These are phyloP conservation scores for Mus spicilegus DNA, from an alignment of 2,113 vertebrate species.

Conservation along the genomic window DNA sequence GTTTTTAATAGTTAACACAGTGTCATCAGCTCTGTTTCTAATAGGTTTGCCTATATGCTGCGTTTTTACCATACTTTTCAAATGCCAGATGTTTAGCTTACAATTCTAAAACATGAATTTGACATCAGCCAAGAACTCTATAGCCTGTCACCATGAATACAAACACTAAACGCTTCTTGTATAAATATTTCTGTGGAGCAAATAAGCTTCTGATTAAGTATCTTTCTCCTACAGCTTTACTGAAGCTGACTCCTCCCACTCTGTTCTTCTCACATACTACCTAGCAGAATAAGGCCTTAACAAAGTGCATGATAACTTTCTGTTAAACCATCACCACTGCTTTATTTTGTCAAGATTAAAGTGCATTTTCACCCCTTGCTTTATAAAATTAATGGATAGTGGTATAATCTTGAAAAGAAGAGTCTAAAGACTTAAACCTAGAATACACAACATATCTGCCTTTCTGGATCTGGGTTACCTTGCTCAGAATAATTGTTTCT, in stretches of 20 bases:
- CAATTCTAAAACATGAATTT: slow-evolving; percentile 35
- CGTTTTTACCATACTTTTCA: slow-evolving; percentile 34
- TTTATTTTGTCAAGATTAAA: background rate
- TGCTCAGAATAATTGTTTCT: background rate
- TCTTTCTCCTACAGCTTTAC: background rate
- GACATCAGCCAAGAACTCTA: slow-evolving; percentile 51
- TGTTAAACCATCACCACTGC: background rate
- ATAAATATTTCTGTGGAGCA: slow-evolving; percentile 55
- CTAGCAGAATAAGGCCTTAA: background rate
- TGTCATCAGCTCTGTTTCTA: background rate
- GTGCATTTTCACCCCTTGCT: background rate
- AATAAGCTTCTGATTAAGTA: slow-evolving; percentile 40
- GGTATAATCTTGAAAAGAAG: background rate
- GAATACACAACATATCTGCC: background rate
- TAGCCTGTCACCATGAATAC: background rate
- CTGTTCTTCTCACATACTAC: background rate
- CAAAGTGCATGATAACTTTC: background rate
- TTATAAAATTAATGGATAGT: background rate
- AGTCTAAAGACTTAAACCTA: background rate
- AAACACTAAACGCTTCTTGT: slow-evolving; percentile 28
- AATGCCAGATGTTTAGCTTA: slow-evolving; percentile 51
- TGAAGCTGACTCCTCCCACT: background rate
- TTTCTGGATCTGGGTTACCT: background rate
- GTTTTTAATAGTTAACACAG: background rate
- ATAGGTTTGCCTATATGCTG: background rate